Base-by-base conservation (phyloP, 2,888 invertebrate species). In the Scaptomyza cyrtandrae region DNA sequence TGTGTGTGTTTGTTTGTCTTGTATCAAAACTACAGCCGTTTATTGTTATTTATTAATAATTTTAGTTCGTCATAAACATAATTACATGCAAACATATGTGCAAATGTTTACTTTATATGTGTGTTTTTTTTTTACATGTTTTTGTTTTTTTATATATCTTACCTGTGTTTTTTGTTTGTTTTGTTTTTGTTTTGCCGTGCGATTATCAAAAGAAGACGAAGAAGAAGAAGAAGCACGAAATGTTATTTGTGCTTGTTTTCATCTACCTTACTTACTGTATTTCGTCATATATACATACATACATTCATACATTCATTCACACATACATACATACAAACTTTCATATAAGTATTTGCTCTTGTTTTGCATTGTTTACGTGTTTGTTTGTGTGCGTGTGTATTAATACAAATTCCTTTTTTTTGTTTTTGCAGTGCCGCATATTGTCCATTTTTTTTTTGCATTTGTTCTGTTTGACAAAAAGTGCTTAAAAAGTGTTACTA, bases 341-440 rank as follows among this genome's bases (percentile, higher is more conserved):
- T 3, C 35, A 39, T 39, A 14, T 14, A 14, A 3, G 9, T 14
- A 9, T 39, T 39, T 14, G 39, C 14, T 39, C 6, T 56, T 44
- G 39, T 29, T 37, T 57, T 57, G 45, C 13, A 48, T 43, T 57
- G 29, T 39, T 19, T 33, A 29, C 31, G n/a, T 37, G 6, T 37
- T 37, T n/a, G n/a, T 37, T n/a, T 39, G 31, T 60, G 43, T 57
- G 37, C 53, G 44, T 55, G 45, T 58, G 35, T 58, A 53, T 58
- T 64, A 66, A 75, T 75, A 54, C 7, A 54, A 58, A 65, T 67
- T 56, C 44, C 41, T 19, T 24, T 35, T 37, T 70, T 65, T 70
- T 66, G 59, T 75, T 75, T 63, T 75, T 75, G 66, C 74, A 75
- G 74, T 74, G 74, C 45, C 64, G 59, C 55, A 57, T 19, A 24